A percentile compares a stretch with the other conserved stretches of the same genome.
Evolutionary conservation across 2,888 invertebrate genomes (phyloP).

Genomic region (Nomada fucata): DNA sequence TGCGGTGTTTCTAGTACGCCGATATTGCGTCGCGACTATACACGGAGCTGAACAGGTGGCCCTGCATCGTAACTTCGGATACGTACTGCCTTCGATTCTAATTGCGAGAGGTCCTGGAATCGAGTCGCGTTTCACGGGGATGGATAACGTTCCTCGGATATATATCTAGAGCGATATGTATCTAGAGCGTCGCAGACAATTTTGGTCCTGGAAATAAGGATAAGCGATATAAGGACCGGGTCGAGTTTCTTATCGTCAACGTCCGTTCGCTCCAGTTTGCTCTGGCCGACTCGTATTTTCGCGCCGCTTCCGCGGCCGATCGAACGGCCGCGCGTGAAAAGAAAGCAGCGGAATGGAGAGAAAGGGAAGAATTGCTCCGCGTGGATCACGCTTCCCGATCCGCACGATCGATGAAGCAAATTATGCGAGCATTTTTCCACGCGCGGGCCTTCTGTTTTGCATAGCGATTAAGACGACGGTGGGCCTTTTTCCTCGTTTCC

Average conservation of each 20-base stretch:
- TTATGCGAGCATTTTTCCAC: conserved; percentile 60
- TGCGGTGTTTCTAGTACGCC: too few relatives aligned
- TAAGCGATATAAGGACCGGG: conserved; percentile 54
- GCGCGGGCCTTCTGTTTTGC: conserved; percentile 56
- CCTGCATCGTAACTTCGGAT: too few relatives aligned
- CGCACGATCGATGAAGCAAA: conserved; percentile 53
- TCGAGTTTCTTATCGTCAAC: conserved; percentile 68
- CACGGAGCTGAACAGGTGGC: too few relatives aligned
- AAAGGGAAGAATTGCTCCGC: neutral
- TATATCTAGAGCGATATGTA: conserved; percentile 46
- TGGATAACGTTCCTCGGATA: conserved; percentile 50
- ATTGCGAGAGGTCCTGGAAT: conserved; percentile 22
- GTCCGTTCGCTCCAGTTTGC: conserved; percentile 76
- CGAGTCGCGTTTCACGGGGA: conserved; percentile 39
- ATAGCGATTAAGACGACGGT: conserved; percentile 56
- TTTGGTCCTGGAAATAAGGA: conserved; percentile 46
- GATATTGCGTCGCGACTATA: too few relatives aligned
- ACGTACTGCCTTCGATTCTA: conserved; percentile 14
- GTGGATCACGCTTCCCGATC: conserved; percentile 52
- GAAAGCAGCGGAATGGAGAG: neutral
- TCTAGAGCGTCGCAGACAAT: conserved; percentile 50
- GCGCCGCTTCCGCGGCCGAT: conserved; percentile 57
- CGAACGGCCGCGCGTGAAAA: neutral
- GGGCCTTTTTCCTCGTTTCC: neutral
- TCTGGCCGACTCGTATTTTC: conserved; percentile 69